Conservation (phyloP, 2,888 invertebrate species). For the Elgonia sp. region DNA sequence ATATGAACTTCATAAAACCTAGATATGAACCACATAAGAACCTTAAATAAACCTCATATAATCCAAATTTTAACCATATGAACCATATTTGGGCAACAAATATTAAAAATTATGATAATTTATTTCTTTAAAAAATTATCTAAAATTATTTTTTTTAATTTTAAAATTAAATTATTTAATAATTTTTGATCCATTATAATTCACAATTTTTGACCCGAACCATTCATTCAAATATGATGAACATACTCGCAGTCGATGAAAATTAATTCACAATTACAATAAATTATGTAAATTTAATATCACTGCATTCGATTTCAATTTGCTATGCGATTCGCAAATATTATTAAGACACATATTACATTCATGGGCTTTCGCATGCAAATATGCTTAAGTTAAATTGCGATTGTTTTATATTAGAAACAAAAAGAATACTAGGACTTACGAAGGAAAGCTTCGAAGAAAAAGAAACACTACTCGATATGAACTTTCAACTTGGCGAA, state of each 20-base stretch:
- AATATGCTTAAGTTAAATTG: conserved; percentile 28
- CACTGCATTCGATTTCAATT: conserved; percentile 21
- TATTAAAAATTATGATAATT: too few species aligned
- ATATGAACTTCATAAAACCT: too few species aligned
- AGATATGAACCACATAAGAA: too few species aligned
- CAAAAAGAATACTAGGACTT: neutral
- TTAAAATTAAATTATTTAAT: too few species aligned
- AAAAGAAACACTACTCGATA: neutral
- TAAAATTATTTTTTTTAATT: too few species aligned
- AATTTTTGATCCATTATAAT: too few species aligned
- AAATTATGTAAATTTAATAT: conserved; percentile 30
- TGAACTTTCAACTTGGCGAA: conserved; percentile 42
- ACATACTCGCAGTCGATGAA: neutral
- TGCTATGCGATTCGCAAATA: conserved; percentile 7
- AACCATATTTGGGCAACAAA: too few species aligned
- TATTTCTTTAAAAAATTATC: too few species aligned
- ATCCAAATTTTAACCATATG: too few species aligned
- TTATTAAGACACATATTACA: conserved; percentile 14
- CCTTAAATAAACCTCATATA: too few species aligned
- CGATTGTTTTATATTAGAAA: conserved; percentile 20
- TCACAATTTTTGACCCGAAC: too few species aligned
- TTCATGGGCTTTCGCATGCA: conserved; percentile 21
- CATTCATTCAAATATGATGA: neutral
- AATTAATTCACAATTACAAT: conserved; percentile 16
- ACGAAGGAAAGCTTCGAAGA: neutral